Conservation (phyloP, 2,113 vertebrate species). For the Macroglossus sobrinus region DNA sequence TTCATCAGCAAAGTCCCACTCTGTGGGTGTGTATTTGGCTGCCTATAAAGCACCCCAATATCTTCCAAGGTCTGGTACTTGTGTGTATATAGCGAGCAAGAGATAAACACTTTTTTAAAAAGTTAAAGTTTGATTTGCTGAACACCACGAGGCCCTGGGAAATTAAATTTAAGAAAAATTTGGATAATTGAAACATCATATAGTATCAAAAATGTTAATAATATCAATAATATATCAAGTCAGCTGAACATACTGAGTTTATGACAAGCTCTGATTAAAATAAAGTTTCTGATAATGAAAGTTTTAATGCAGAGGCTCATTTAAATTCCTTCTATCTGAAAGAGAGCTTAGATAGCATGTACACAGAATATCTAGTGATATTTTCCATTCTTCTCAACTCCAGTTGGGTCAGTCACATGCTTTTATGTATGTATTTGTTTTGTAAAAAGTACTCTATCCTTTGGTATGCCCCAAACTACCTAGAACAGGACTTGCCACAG, state of each 20-base stretch:
- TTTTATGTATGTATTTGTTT: constrained; percentile 38
- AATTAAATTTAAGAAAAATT: constrained; percentile 71
- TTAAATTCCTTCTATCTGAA: constrained; percentile 70
- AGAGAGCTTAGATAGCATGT: constrained; percentile 61
- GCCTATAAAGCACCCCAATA: neutral
- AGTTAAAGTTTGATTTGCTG: constrained; percentile 69
- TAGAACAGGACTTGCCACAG: constrained; percentile 50
- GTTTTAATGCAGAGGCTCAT: constrained; percentile 71
- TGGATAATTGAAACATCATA: constrained; percentile 69
- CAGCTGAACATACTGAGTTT: constrained; percentile 51
- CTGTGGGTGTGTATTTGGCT: neutral
- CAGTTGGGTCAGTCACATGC: constrained; percentile 18
- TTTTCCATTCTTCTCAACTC: constrained; percentile 46
- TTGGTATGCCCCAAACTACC: constrained; percentile 27
- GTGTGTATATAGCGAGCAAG: neutral
- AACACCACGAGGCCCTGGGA: constrained; percentile 51
- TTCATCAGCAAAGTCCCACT: neutral
- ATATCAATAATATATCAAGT: no score
- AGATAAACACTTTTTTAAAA: constrained; percentile 62
- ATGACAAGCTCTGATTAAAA: constrained; percentile 73
- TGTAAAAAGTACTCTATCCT: neutral
- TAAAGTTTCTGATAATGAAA: constrained; percentile 74
- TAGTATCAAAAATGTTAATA: constrained; percentile 72
- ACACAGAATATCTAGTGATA: constrained; percentile 58
- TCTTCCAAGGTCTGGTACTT: neutral